Evolutionary conservation across 2,797 vertebrate species (phyloP), one percentile per base, ranked within the genome.

Genomic region (Aldrovandia affinis): DNA sequence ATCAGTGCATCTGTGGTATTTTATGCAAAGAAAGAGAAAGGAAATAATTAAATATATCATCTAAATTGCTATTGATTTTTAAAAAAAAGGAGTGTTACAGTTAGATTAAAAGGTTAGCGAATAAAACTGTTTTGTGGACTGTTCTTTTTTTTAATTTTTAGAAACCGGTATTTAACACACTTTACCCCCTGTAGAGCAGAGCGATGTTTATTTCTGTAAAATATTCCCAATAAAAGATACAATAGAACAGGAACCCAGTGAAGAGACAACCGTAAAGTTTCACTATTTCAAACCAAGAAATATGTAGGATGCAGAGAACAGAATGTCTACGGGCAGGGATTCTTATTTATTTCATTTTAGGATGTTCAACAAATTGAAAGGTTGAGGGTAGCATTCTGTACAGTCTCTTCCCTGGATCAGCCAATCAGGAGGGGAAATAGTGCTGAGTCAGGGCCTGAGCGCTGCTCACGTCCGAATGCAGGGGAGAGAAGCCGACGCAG

Each of bases 391-490:
- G 79, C 87, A 91, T 93, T 92, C 86, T 83, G 89, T 89, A 87
- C 89, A 89, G 93, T 94, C 93, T 94, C 93, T 93, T 94, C 86
- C 93, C 91, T 89, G 86, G 93, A 96, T 96, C 95, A 95, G 93
- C 94, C 95, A 92, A 95, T 95, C 94, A 93, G 94, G 92, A 88
- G 83, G 50, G 20, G 87, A 89, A 89, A 93, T 92, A 93, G 92
- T 96, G 97, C 97, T 97, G 97, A 97, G 94, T 97, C 97, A 97
- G 96, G 96, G 90, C 88, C 86, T 90, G 84, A 91, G 90, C 91
- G 90, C 91, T 81, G 90, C 95, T 95, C 96, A 96, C 94, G 93
- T 96, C 94, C 89, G 89, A 93, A 94, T 96, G 97, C 96, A 94
- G 96, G 90, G 89, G 89, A 90, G 90, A 88, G 88, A 86, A 92